phyloP scores from a whole-genome alignment of 2,797 vertebrate genomes.

The Malacoraja senta region DNA sequence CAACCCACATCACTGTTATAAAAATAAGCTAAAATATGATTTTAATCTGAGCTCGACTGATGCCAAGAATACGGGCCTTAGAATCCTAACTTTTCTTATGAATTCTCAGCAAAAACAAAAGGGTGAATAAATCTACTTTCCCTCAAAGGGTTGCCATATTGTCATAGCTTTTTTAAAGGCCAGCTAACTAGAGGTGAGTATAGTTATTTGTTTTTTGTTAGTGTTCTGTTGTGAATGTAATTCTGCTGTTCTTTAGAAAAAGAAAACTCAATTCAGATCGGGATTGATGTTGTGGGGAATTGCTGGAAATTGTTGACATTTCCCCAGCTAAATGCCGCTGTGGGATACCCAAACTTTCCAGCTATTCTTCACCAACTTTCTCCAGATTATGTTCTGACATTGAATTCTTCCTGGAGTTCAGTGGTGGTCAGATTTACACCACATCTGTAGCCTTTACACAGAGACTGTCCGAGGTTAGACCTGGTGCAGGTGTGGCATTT shows the following conservation, averaged over 20 bases:
- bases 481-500: too few species aligned
- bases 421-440: too few species aligned
- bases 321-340: too few species aligned
- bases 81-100: neutral
- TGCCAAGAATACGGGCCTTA: neutral
- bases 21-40: neutral
- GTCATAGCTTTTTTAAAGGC: neutral
- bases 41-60: conserved; percentile 6
- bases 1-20: conserved; percentile 8
- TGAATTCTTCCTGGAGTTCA: too few species aligned
- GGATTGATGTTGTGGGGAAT: too few species aligned
- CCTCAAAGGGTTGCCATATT: neutral
- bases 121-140: neutral
- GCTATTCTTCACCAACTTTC: too few species aligned
- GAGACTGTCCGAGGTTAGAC: too few species aligned
- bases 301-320: too few species aligned
- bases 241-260: neutral
- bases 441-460: too few species aligned
- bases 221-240: neutral
- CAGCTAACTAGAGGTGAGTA: neutral
- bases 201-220: neutral
- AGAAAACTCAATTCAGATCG: neutral
- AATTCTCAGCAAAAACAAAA: neutral
- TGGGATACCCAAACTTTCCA: too few species aligned
- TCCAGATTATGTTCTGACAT: too few species aligned